Evolutionary conservation across 2,113 vertebrate species (phyloP).

Genomic region (Machaerirhynchus nigripectus): DNA sequence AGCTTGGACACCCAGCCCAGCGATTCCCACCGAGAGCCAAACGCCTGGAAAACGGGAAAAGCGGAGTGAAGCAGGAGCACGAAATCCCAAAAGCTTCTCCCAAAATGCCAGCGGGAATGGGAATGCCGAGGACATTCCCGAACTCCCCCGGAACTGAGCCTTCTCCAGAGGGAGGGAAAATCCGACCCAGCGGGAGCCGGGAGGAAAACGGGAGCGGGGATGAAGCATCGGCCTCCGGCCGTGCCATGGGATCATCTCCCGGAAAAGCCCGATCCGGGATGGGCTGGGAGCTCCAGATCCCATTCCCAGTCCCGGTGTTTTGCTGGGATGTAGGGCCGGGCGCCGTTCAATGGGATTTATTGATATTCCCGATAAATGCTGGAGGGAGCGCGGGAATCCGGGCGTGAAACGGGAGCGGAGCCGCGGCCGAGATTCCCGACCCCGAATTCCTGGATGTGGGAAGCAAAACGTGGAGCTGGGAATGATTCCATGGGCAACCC

Average conservation of each 20-base stretch:
- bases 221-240: background rate
- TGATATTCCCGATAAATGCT: background rate
- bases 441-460: fast-evolving
- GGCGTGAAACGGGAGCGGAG: background rate
- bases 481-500: fast-evolving
- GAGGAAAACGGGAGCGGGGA: background rate
- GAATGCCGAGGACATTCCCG: background rate
- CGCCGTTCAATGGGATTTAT: background rate
- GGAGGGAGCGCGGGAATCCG: background rate
- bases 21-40: fast-evolving
- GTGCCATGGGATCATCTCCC: background rate
- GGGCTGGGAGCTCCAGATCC: background rate
- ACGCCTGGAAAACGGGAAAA: fast-evolving
- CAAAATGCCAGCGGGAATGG: fast-evolving
- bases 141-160: background rate
- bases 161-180: background rate
- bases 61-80: fast-evolving
- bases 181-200: background rate
- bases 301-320: background rate
- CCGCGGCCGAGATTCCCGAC: fast-evolving
- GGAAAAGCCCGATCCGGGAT: fast-evolving
- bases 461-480: background rate
- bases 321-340: fast-evolving
- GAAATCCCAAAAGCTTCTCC: background rate
- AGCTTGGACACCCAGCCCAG: fast-evolving